Conservation (phyloP, 2,797 vertebrate genomes). For the Neosalanx taihuensis region DNA sequence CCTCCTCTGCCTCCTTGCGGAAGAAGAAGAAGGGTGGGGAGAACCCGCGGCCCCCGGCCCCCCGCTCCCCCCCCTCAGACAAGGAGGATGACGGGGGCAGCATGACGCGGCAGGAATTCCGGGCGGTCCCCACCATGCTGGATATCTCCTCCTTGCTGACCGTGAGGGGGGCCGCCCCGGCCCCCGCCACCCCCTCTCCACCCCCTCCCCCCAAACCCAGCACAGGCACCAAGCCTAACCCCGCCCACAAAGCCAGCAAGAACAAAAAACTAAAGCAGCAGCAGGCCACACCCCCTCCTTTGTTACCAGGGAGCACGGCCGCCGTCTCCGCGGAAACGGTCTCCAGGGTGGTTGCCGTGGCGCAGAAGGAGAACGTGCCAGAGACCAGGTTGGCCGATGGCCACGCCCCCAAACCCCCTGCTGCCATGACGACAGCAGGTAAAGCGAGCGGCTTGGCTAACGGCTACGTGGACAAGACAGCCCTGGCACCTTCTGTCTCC, state of each 20-base stretch:
- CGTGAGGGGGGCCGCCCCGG: constrained; percentile 59
- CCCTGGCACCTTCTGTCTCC: not conserved
- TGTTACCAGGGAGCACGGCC: constrained; percentile 34
- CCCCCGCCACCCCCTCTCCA: constrained; percentile 41
- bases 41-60: constrained; percentile 53
- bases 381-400: constrained; percentile 58
- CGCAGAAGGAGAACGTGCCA: constrained; percentile 77
- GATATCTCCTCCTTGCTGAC: constrained; percentile 87
- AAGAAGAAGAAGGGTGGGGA: constrained; percentile 75
- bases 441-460: constrained; percentile 66
- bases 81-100: constrained; percentile 69
- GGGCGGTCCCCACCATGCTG: constrained; percentile 79
- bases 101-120: constrained; percentile 78
- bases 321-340: constrained; percentile 45
- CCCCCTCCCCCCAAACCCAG: constrained; percentile 15
- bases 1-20: constrained; percentile 49
- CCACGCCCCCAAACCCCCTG: constrained; percentile 2
- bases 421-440: not conserved
- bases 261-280: constrained; percentile 84
- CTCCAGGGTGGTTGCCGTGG: constrained; percentile 23
- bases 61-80: constrained; percentile 65
- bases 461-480: constrained; percentile 73
- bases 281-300: constrained; percentile 12
- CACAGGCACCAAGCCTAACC: constrained; percentile 40
- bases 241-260: constrained; percentile 74